Percentiles rank a stretch among this genome's conserved stretches.
Evolutionary conservation across 2,888 invertebrate species (phyloP).

Genomic region (Cyrtodaria siliqua): DNA sequence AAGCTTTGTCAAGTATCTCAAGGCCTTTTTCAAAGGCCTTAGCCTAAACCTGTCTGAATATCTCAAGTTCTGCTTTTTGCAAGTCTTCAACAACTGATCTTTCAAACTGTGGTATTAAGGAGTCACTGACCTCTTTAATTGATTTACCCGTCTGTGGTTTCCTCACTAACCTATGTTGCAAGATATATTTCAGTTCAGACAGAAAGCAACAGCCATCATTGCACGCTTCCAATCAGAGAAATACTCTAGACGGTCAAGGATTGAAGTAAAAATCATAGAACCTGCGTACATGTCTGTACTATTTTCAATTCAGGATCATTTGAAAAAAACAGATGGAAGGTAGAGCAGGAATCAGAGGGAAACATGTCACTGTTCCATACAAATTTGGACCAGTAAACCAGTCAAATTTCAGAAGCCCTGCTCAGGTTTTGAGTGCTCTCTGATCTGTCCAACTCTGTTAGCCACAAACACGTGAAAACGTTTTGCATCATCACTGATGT

Average conservation of each 20-base stretch:
- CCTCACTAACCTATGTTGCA: conserved; percentile 14
- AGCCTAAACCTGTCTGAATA: background rate
- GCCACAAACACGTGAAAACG: conserved; percentile 67
- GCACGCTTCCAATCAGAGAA: conserved; percentile 11
- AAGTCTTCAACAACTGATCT: conserved; percentile 1
- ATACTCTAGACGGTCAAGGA: background rate
- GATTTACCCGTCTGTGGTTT: too few species aligned
- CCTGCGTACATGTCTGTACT: too few species aligned
- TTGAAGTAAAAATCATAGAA: too few species aligned
- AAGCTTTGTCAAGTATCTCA: background rate
- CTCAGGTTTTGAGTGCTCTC: conserved; percentile 44
- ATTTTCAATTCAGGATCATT: too few species aligned
- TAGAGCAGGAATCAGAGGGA: too few species aligned
- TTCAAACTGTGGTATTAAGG: background rate
- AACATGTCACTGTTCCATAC: too few species aligned
- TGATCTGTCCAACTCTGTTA: conserved; percentile 62
- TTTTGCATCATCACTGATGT: too few species aligned
- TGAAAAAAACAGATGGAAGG: too few species aligned
- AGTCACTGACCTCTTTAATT: too few species aligned
- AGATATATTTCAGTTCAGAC: conserved; percentile 32
- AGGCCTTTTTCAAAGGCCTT: background rate
- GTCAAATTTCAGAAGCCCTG: too few species aligned
- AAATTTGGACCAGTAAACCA: too few species aligned
- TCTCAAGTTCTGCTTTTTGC: conserved; percentile 14
- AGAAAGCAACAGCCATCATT: conserved; percentile 25